phyloP scores from a whole-genome alignment of 2,113 vertebrate genomes.

The Lycaon pictus region DNA sequence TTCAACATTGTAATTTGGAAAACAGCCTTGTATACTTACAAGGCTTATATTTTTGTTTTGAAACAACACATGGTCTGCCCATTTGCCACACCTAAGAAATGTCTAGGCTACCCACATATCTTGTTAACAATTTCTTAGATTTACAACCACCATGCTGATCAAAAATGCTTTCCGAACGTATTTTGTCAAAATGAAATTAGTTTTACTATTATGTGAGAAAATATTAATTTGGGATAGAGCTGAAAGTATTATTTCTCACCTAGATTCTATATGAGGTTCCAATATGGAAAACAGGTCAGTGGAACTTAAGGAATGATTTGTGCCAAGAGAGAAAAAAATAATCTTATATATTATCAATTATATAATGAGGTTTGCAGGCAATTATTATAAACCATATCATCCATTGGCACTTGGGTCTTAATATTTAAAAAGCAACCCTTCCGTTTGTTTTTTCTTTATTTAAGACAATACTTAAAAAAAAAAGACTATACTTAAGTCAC shows the following conservation, averaged over 20 bases:
- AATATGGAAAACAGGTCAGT: not conserved
- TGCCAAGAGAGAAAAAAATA: not conserved
- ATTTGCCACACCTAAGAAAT: not conserved
- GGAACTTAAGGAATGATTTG: not conserved
- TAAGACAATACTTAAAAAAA: not conserved
- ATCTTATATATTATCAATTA: not conserved
- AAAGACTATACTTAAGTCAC: not conserved
- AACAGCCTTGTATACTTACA: not conserved
- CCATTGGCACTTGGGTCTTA: not conserved
- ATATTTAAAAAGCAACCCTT: not conserved
- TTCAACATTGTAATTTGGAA: not conserved
- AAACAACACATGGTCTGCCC: not conserved
- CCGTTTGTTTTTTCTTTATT: not conserved
- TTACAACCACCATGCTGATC: not conserved
- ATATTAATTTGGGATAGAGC: not conserved
- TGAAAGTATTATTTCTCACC: not conserved
- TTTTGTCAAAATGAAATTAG: not conserved
- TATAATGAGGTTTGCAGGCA: not conserved
- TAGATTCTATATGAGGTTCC: not conserved
- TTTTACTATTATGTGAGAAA: not conserved
- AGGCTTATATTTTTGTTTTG: not conserved
- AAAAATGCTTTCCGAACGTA: slow-evolving; percentile 7
- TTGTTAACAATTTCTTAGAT: not conserved
- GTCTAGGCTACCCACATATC: not conserved
- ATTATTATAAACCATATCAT: not conserved